Percentiles rank a stretch among this genome's conserved stretches.
phyloP scores from a whole-genome alignment of 2,888 invertebrate species.

The Oeneis ivallda region DNA sequence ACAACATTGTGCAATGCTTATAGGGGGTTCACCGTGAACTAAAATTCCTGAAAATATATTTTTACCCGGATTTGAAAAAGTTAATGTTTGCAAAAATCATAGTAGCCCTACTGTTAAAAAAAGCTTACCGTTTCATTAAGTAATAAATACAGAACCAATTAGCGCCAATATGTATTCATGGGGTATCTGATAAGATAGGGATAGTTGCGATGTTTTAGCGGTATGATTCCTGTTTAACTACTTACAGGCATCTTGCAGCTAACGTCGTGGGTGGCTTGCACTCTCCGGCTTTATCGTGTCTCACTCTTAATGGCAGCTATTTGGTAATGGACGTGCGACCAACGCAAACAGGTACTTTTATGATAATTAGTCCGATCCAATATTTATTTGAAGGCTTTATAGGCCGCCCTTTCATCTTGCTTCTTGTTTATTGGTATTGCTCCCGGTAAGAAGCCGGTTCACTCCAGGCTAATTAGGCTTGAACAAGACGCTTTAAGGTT shows the following conservation, averaged over 20 bases:
- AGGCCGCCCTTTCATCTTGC: slow-evolving; percentile 67
- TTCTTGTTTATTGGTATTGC: slow-evolving; percentile 68
- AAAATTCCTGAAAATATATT: no score
- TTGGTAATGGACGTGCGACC: slow-evolving; percentile 69
- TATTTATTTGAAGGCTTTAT: slow-evolving; percentile 71
- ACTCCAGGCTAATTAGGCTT: slow-evolving; percentile 58
- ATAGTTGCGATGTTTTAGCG: slow-evolving; percentile 56
- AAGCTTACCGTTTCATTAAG: slow-evolving; percentile 39
- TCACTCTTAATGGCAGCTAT: slow-evolving; percentile 72
- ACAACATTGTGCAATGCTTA: no score
- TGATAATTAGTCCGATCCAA: slow-evolving; percentile 75
- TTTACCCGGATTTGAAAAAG: no score
- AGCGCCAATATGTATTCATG: slow-evolving; percentile 61
- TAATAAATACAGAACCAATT: slow-evolving; percentile 57
- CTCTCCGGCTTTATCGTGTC: slow-evolving; percentile 54
- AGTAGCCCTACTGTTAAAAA: slow-evolving; percentile 13
- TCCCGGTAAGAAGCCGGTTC: slow-evolving; percentile 57
- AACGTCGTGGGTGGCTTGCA: slow-evolving; percentile 67
- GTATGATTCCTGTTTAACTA: slow-evolving; percentile 60
- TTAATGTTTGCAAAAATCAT: no score
- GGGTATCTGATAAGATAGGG: slow-evolving; percentile 57
- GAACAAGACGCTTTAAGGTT: slow-evolving; percentile 52
- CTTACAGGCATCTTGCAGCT: slow-evolving; percentile 49
- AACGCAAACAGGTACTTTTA: slow-evolving; percentile 69
- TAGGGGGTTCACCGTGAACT: no score